Evolutionary conservation across 1,140 invertebrate genomes (phyloP), one percentile per base, ranked within the genome.

Genomic region (Drosophila murphyi): DNA sequence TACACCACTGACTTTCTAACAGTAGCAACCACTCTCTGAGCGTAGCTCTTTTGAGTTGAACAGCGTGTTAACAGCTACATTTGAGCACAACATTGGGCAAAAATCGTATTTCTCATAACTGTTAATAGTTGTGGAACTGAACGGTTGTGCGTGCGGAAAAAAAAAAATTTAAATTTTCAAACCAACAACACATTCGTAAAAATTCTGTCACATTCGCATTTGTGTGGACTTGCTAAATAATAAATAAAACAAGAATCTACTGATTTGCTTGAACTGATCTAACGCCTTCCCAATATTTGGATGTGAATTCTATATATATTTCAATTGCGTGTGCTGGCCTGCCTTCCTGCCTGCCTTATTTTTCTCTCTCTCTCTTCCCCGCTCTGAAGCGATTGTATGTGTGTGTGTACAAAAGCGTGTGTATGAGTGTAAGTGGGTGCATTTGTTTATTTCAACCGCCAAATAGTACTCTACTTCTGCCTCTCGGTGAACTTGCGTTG

Each of bases 391-490:
- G 47, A 32, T 8, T n/a, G 29, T 57, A 12, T 5, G 41, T 43
- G 6, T 51, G 35, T 56, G 47, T 74, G 55, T n/a, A n/a, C n/a
- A 4, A 43, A 43, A n/a, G 7, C 48, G 35, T 56, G 47, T 70
- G 55, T 39, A 12, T 71, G 41, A 34, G 52, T 65, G 62, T 39
- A 12, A 35, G 35, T 65, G 37, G 39, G 54, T 64, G 69, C 71
- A 76, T 65, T 85, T 85, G 80, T 82, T 82, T 82, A 85, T 70
- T 63, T 59, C 56, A 43, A 52, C 70, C 75, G 55, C 57, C 65
- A 71, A 64, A 67, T 62, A 20, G 20, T 20, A 20, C 20, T 20
- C 20, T 20, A 39, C 37, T 39, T 69, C 75, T 50, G 60, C 72
- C 63, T 65, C 72, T 43, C 41, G 41, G 51, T 76, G 55, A 80